Percentiles rank a stretch among this genome's conserved stretches.
phyloP scores from a whole-genome alignment of 2,888 invertebrate species.

The Erebia ligea region DNA sequence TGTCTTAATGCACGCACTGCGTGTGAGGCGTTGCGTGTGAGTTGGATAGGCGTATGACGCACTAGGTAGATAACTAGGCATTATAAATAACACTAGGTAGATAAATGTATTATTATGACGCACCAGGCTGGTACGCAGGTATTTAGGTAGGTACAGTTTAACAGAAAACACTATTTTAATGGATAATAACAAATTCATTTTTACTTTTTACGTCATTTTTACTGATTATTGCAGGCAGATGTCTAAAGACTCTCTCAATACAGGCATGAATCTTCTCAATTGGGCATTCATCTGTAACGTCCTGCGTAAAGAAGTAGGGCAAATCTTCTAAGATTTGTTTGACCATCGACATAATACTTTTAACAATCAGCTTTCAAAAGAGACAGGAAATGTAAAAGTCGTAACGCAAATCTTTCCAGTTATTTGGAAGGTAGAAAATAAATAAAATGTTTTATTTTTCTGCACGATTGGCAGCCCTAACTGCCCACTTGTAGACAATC shows the following conservation, averaged over 20 bases:
- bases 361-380: too few species aligned
- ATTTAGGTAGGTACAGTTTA: background rate
- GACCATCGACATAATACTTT: too few species aligned
- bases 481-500: background rate
- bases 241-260: too few species aligned
- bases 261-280: too few species aligned
- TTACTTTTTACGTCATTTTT: too few species aligned
- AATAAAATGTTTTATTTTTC: too few species aligned
- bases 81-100: background rate
- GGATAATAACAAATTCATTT: too few species aligned
- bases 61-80: background rate
- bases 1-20: background rate
- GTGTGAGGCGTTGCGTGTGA: background rate
- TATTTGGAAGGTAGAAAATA: too few species aligned
- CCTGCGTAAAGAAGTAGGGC: too few species aligned
- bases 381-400: background rate
- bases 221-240: too few species aligned
- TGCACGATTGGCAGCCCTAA: background rate
- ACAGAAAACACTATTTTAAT: background rate
- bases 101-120: slow-evolving; percentile 1
- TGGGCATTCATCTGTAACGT: too few species aligned
- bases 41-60: background rate
- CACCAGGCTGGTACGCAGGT: background rate
- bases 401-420: background rate
- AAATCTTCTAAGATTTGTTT: too few species aligned